Conservation (phyloP, 2,797 vertebrate genomes). For the Microchirus variegatus region DNA sequence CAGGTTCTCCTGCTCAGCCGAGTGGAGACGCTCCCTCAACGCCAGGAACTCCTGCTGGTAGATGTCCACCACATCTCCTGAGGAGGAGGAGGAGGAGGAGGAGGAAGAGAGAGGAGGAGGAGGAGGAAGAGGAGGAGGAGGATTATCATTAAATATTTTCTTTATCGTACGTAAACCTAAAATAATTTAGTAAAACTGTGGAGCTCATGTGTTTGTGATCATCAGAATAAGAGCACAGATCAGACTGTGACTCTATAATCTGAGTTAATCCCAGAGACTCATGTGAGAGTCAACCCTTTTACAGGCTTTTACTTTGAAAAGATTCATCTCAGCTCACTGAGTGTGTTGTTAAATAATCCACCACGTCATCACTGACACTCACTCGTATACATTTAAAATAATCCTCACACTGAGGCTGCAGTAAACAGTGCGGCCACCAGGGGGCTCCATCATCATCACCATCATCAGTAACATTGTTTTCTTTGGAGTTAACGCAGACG, state of each 20-base stretch:
- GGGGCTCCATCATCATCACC: not conserved
- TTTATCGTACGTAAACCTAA: too few species aligned
- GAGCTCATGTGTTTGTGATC: too few species aligned
- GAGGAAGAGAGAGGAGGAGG: too few species aligned
- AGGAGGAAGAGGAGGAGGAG: not conserved
- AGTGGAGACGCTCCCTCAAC: conserved; percentile 91
- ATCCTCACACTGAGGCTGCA: too few species aligned
- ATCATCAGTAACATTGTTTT: not conserved
- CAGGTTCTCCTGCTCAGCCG: conserved; percentile 94
- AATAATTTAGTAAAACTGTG: too few species aligned
- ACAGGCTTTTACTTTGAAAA: too few species aligned
- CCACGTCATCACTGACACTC: too few species aligned
- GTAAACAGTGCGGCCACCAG: not conserved
- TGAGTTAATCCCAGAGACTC: conserved; percentile 45
- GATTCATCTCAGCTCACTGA: not conserved
- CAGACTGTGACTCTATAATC: conserved; percentile 44
- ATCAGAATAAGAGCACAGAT: conserved; percentile 21
- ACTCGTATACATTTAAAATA: too few species aligned
- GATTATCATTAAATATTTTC: not conserved
- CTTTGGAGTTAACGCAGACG: not conserved
- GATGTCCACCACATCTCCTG: conserved; percentile 93
- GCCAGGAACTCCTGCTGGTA: conserved; percentile 97
- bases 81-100: not conserved
- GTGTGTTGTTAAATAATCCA: too few species aligned
- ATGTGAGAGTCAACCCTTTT: not conserved